Conservation (phyloP, 1,140 invertebrate species). For the Listronotus bonariensis region DNA sequence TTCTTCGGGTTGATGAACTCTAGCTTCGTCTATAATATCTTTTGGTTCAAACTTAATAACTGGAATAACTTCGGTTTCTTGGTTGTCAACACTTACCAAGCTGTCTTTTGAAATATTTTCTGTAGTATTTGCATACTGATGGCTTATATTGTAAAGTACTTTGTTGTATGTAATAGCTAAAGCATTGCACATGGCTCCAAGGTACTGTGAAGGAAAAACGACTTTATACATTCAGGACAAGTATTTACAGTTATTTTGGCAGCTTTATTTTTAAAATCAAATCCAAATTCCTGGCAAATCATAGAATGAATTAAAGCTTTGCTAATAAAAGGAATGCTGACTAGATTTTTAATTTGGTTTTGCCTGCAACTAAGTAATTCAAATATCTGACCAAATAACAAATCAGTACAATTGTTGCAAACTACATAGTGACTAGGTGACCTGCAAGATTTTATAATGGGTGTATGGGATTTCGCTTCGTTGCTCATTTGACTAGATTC, state of each 20-base stretch:
- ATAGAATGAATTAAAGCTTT: conserved; percentile 61
- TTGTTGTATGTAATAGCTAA: conserved; percentile 69
- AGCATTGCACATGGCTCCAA: conserved; percentile 77
- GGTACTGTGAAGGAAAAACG: conserved; percentile 67
- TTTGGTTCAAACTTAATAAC: not conserved
- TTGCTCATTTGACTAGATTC: conserved; percentile 45
- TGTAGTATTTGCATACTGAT: conserved; percentile 45
- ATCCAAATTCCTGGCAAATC: conserved; percentile 63
- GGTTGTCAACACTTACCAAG: conserved; percentile 11
- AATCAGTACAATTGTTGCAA: conserved; percentile 72
- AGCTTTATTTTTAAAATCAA: conserved; percentile 60
- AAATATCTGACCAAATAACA: conserved; percentile 64
- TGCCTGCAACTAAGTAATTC: conserved; percentile 69
- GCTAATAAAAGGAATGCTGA: conserved; percentile 61
- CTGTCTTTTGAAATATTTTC: conserved; percentile 32
- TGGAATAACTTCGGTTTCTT: conserved; percentile 3
- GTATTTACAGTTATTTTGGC: conserved; percentile 10
- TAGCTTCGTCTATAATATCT: not conserved
- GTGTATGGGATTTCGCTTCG: conserved; percentile 41
- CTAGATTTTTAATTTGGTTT: conserved; percentile 61
- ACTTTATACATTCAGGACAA: conserved; percentile 41
- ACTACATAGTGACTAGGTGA: conserved; percentile 72
- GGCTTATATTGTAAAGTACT: conserved; percentile 67
- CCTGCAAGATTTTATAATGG: conserved; percentile 56
- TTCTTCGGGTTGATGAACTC: conserved; percentile 5